Base-by-base conservation (phyloP, 2,113 vertebrate genomes). In the Oryzias melastigma region DNA sequence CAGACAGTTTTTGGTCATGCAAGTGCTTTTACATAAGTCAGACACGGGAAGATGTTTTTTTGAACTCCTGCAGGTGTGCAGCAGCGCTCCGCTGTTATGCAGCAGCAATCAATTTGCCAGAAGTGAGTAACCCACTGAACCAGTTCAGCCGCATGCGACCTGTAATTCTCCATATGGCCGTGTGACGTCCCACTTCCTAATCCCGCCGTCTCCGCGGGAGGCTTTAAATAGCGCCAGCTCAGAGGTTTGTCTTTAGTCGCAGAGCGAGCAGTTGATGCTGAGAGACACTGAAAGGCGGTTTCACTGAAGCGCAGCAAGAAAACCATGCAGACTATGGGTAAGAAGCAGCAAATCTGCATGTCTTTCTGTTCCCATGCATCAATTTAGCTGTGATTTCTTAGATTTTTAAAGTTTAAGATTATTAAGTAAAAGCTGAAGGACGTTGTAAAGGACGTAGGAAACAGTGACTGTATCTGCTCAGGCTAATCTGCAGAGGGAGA, bases 281-380 rank as follows among this genome's bases (percentile, higher is more conserved):
- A 47, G 18, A 44, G 16, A 61, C 6, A 15, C 13, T 1, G 1
- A 20, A 14, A 60, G 40, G 50, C 62, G 52, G 15, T 52, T 55
- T 46, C 40, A 55, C 1, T 56, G 13, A 53, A 65, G 61, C 14
- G 0, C 35, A 56, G 12, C 16, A 54, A 43, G 41, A 60, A 55
- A 20, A 49, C 17, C 55, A 87, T 87, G 86, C 75, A 87, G 24
- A 85, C 84, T 5, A 27, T 84, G 58, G 85, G 88, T 89, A 73
- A 87, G 87, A 75, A 7, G 24, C 41, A 65, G 4, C 8, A 48
- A 0, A 35, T 35, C 16, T 8, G 55, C 61, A 53, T 52, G 6
- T 20, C 41, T 45, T 3, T 19, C 18, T 44, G 14, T 44, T 7
- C 5, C 16, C 4, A 44, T 17, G 4, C 43, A 1, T 17, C 14